Percentiles rank a stretch among this genome's conserved stretches.
phyloP scores from a whole-genome alignment of 2,113 vertebrate species.

The Dipodomys spectabilis region DNA sequence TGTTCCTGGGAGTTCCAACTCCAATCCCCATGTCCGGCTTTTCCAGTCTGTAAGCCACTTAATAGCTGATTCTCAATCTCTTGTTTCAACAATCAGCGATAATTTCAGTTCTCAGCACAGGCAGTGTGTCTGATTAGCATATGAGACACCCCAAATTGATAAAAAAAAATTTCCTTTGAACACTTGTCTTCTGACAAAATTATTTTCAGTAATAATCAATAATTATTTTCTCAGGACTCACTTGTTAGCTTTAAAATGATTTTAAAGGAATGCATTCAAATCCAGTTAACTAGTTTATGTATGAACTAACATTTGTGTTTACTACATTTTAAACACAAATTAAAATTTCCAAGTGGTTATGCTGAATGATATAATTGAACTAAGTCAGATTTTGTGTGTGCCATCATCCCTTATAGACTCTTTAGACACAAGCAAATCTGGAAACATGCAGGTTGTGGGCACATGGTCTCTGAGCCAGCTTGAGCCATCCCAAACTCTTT shows the following conservation, averaged over 20 bases:
- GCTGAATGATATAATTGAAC: neutral
- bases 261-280: constrained; percentile 36
- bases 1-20: neutral
- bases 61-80: neutral
- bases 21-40: neutral
- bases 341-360: neutral
- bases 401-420: too few species aligned
- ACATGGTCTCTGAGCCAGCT: neutral
- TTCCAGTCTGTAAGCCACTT: neutral
- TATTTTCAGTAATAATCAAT: constrained; percentile 37
- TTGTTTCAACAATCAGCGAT: neutral
- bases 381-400: neutral
- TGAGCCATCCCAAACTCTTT: neutral
- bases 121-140: too few species aligned
- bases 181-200: neutral
- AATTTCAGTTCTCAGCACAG: neutral
- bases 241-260: constrained; percentile 41
- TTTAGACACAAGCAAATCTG: neutral
- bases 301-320: neutral
- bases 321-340: constrained; percentile 39
- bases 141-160: neutral
- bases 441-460: too few species aligned
- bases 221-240: constrained; percentile 13
- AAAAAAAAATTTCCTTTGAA: neutral
- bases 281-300: neutral